Conservation (phyloP, 2,113 vertebrate genomes). For the Vimba vimba region DNA sequence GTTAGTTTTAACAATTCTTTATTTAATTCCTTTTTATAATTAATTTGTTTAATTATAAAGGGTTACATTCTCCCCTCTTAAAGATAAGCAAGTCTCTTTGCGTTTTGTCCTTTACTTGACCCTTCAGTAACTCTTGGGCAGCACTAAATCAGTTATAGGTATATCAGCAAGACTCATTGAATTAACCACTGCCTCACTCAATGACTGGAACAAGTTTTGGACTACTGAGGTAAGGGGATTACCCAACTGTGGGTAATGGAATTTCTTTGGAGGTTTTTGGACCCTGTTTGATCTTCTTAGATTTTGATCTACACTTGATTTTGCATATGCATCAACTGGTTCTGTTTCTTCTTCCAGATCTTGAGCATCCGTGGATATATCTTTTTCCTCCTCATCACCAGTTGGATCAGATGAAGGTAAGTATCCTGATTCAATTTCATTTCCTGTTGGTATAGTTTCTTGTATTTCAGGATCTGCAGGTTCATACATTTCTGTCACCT, state of each 20-base stretch:
- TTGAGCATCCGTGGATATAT: not conserved
- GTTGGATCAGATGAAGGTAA: not conserved
- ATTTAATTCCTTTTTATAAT: too few relatives aligned
- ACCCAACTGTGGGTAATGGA: not conserved
- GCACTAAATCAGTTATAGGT: not conserved
- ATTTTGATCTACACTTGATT: not conserved
- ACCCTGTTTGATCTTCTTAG: not conserved
- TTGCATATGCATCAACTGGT: not conserved
- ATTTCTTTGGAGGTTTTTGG: not conserved
- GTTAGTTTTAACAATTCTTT: too few relatives aligned
- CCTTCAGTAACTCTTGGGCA: too few relatives aligned
- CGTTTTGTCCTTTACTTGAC: not conserved
- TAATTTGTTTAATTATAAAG: too few relatives aligned
- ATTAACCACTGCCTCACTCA: not conserved
- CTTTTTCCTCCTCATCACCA: not conserved
- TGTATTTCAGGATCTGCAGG: not conserved
- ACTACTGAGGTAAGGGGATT: slow-evolving; percentile 31
- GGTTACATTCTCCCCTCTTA: too few relatives aligned
- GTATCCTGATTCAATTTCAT: not conserved
- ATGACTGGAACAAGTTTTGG: slow-evolving; percentile 18
- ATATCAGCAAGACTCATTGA: not conserved
- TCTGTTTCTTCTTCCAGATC: not conserved
- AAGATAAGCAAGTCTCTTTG: too few relatives aligned
- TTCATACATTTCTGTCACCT: not conserved
- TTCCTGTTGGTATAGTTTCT: not conserved